A percentile compares a stretch with the other conserved stretches of the same genome.
These are phyloP conservation scores for Haplotaxodon microlepis DNA, from an alignment of 2,113 vertebrate species.

Conservation along the genomic window DNA sequence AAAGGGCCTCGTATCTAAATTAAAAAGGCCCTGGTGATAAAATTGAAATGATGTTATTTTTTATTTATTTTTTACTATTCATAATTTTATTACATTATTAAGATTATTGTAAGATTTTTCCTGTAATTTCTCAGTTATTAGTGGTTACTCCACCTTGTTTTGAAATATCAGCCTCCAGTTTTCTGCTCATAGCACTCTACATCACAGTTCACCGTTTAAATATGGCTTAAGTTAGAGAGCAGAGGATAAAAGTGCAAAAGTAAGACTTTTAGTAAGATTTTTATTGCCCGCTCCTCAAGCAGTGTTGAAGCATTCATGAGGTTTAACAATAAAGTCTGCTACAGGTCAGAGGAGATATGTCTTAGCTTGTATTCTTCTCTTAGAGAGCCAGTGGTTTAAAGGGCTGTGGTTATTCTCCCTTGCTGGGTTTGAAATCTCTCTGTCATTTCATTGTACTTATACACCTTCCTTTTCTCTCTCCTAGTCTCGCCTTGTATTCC, in stretches of 20 bases:
- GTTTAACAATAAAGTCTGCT: background rate
- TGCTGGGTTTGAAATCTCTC: background rate
- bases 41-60: background rate
- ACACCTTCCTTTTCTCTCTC: background rate
- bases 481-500: background rate
- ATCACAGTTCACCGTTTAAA: background rate
- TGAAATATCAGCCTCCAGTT: background rate
- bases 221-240: background rate
- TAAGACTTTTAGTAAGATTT: background rate
- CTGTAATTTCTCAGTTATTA: background rate
- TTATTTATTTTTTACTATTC: background rate
- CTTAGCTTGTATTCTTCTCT: background rate
- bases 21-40: background rate
- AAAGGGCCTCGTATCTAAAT: background rate
- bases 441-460: background rate
- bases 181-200: background rate
- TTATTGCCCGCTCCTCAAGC: background rate
- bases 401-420: background rate
- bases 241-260: background rate
- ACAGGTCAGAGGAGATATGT: background rate
- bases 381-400: background rate
- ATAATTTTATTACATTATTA: background rate
- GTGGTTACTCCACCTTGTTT: background rate
- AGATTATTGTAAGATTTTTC: background rate
- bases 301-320: background rate